Percentiles rank a stretch among this genome's conserved stretches.
Conservation (phyloP, 2,888 invertebrate species). For the Megaustenia siamemsis region DNA sequence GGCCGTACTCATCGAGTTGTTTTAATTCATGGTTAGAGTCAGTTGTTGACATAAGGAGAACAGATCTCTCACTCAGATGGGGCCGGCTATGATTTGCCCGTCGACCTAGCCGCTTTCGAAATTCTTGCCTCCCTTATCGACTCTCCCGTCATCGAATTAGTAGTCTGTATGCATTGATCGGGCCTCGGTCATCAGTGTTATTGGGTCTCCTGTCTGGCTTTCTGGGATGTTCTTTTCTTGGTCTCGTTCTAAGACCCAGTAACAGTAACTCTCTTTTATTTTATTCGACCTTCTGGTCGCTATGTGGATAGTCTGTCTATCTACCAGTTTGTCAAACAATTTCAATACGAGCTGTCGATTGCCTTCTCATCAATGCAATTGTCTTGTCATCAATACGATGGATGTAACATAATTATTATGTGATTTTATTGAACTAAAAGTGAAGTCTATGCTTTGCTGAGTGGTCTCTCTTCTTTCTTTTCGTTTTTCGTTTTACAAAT, state of each 20-base stretch:
- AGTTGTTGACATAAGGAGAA: not conserved
- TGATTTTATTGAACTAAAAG: too few relatives aligned
- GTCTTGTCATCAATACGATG: too few relatives aligned
- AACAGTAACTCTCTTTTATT: not conserved
- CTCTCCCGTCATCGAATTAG: conserved; percentile 9
- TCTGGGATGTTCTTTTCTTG: not conserved
- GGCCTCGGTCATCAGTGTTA: not conserved
- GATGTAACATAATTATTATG: too few relatives aligned
- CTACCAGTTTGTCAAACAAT: not conserved
- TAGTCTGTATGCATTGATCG: conserved; percentile 5
- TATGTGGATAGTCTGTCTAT: not conserved
- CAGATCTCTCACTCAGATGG: not conserved
- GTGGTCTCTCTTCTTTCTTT: too few relatives aligned
- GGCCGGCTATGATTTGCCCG: not conserved
- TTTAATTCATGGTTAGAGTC: not conserved
- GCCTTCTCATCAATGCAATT: not conserved
- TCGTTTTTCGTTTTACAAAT: too few relatives aligned
- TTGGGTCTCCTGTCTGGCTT: not conserved
- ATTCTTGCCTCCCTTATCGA: not conserved
- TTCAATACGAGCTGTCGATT: not conserved
- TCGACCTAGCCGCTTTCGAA: not conserved
- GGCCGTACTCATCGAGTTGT: not conserved
- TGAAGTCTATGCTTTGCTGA: too few relatives aligned
- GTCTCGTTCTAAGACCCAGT: not conserved
- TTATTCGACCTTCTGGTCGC: not conserved